These are phyloP conservation scores for Aphelenchoides besseyi DNA, from an alignment of 1,140 invertebrate species.

Conservation along the genomic window DNA sequence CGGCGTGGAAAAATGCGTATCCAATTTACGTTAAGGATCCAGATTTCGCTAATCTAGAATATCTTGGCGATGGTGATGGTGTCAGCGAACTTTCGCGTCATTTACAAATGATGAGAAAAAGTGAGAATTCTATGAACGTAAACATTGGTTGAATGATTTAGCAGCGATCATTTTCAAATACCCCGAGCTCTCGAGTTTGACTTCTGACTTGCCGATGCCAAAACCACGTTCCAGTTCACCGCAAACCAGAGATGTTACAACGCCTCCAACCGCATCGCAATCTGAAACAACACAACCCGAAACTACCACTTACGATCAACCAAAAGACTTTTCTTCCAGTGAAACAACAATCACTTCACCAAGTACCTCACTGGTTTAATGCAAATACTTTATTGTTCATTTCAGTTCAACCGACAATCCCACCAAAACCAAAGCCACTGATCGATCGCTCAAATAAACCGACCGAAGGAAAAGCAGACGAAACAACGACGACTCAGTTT, in stretches of 20 bases:
- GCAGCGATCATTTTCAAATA: not conserved
- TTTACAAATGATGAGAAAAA: not conserved
- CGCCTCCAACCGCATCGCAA: not conserved
- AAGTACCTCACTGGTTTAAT: not conserved
- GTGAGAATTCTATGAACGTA: not conserved
- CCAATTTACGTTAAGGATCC: conserved; percentile 3
- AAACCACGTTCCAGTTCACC: not conserved
- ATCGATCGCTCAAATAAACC: conserved; percentile 8
- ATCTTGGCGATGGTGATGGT: not conserved
- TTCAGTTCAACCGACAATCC: not conserved
- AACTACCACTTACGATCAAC: not conserved
- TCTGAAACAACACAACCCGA: not conserved
- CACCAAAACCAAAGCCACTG: not conserved
- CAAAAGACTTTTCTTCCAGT: not conserved
- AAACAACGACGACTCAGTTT: conserved; percentile 10
- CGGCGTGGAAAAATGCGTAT: conserved; percentile 19
- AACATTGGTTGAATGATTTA: not conserved
- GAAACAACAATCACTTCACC: not conserved
- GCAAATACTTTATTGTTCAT: not conserved
- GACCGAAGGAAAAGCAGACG: not conserved
- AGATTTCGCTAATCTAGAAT: not conserved
- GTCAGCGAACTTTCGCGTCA: not conserved
- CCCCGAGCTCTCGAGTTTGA: not conserved
- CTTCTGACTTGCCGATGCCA: not conserved
- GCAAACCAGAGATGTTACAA: conserved; percentile 4